phyloP scores from a whole-genome alignment of 1,140 invertebrate species.

The Zaprionus taronus region DNA sequence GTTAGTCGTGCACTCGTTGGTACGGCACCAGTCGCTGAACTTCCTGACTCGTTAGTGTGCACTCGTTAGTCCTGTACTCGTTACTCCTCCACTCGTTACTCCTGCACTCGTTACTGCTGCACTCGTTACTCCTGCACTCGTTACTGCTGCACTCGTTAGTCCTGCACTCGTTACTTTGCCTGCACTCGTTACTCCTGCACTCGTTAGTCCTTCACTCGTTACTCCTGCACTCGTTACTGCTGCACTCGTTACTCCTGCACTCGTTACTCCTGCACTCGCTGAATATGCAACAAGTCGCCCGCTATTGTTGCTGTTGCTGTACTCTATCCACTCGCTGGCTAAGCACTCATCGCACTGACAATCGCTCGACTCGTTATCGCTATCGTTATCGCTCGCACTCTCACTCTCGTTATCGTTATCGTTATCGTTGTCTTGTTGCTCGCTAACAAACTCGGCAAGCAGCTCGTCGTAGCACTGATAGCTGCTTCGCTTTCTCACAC shows the following conservation, averaged over 20 bases:
- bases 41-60: background rate
- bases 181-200: background rate
- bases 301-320: constrained; percentile 26
- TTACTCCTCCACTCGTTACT: background rate
- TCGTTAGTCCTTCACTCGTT: background rate
- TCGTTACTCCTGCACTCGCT: background rate
- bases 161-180: too few relatives aligned
- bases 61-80: too few relatives aligned
- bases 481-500: constrained; percentile 14
- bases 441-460: constrained; percentile 71
- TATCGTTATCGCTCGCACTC: constrained; percentile 3
- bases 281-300: constrained; percentile 7
- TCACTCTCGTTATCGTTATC: constrained; percentile 31
- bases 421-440: constrained; percentile 56
- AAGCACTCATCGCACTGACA: constrained; percentile 68
- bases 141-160: too few relatives aligned
- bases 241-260: background rate
- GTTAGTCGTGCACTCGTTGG: background rate
- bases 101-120: background rate
- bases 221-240: background rate
- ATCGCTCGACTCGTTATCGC: constrained; percentile 29
- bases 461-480: constrained; percentile 81
- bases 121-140: background rate
- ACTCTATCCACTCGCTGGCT: constrained; percentile 19
- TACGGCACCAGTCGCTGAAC: too few relatives aligned